A percentile compares a stretch with the other conserved stretches of the same genome.
phyloP scores from a whole-genome alignment of 2,113 vertebrate genomes.

The Chrysochloris asiatica region DNA sequence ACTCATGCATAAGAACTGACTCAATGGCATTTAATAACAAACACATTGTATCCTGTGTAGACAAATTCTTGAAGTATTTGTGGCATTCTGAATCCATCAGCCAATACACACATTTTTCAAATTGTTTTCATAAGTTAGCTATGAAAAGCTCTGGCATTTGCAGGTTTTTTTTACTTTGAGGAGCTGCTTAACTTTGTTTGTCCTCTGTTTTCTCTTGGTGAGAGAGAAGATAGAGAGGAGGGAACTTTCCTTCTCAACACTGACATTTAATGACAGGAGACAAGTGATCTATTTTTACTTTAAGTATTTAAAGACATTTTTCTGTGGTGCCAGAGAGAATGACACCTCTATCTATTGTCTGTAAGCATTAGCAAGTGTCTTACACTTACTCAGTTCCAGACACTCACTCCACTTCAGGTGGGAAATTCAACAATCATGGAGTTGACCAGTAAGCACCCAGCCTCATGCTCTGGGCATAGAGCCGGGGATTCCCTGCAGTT shows the following conservation, averaged over 20 bases:
- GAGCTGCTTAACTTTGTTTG: not conserved
- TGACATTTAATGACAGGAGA: not conserved
- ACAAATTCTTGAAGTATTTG: not conserved
- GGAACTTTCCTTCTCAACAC: not conserved
- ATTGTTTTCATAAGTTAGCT: too few species aligned
- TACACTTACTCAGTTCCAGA: not conserved
- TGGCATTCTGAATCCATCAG: not conserved
- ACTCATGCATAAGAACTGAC: too few species aligned
- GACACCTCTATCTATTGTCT: not conserved
- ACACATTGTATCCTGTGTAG: too few species aligned
- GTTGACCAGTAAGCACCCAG: too few species aligned
- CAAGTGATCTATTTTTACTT: not conserved
- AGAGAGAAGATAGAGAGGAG: not conserved
- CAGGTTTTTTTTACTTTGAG: not conserved
- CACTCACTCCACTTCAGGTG: accelerated
- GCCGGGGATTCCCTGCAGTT: not conserved
- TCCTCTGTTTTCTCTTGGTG: not conserved
- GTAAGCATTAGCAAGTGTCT: not conserved
- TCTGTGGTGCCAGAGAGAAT: not conserved
- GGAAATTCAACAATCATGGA: not conserved
- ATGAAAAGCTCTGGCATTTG: not conserved
- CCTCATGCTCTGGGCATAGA: too few species aligned
- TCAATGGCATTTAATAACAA: too few species aligned
- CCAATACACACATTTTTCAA: not conserved
- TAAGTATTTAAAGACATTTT: not conserved